Evolutionary conservation across 2,888 invertebrate species (phyloP).

Genomic region (Ophion ventricosus): DNA sequence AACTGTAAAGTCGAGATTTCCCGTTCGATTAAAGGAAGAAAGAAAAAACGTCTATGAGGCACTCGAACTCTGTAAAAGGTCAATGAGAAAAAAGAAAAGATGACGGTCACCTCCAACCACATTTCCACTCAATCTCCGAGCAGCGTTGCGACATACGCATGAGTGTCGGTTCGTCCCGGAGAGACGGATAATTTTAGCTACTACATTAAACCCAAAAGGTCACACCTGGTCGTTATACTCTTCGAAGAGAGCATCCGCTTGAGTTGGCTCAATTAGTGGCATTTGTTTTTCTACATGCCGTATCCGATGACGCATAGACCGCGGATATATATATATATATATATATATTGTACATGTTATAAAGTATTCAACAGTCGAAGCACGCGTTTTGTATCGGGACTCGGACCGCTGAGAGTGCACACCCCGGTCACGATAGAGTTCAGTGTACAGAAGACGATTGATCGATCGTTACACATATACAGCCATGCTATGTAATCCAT

Average conservation of each 20-base stretch:
- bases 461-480: conserved; percentile 52
- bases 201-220: conserved; percentile 40
- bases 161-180: neutral
- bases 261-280: conserved; percentile 21
- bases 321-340: neutral
- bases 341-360: conserved; percentile 7
- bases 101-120: no score
- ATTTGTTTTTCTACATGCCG: neutral
- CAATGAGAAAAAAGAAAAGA: no score
- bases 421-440: conserved; percentile 5
- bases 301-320: conserved; percentile 12
- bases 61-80: no score
- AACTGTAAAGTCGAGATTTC: no score
- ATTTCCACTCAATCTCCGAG: no score
- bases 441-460: conserved; percentile 44
- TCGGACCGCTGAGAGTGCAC: conserved; percentile 18
- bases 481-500: neutral
- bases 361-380: conserved; percentile 32
- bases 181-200: conserved; percentile 1
- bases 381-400: conserved; percentile 29
- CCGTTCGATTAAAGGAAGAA: no score
- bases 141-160: neutral
- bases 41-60: no score
- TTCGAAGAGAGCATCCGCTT: neutral
- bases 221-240: conserved; percentile 36